Evolutionary conservation across 2,888 invertebrate genomes (phyloP).

Genomic region (Hypolimnas misippus): DNA sequence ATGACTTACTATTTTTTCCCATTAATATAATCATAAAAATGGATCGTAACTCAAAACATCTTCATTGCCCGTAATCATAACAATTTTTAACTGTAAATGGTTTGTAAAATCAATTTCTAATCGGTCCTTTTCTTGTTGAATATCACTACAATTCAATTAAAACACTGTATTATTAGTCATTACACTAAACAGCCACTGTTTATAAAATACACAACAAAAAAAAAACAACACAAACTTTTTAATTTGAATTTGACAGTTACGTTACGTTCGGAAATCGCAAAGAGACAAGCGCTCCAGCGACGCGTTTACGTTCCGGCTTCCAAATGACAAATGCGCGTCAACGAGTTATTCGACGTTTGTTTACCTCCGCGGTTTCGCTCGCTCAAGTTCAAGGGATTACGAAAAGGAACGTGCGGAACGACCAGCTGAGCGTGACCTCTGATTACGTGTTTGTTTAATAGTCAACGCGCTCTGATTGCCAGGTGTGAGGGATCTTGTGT

Average conservation of each 20-base stretch:
- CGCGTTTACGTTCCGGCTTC: conserved; percentile 69
- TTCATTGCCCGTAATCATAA: not conserved
- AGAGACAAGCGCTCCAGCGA: conserved; percentile 55
- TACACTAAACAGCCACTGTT: conserved; percentile 15
- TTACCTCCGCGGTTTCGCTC: conserved; percentile 60
- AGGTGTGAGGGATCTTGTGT: conserved; percentile 34
- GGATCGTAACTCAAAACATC: not conserved
- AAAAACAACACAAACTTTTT: conserved; percentile 16
- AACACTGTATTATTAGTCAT: conserved; percentile 27
- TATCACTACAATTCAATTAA: conserved; percentile 34
- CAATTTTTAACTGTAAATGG: not conserved
- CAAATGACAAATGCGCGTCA: conserved; percentile 79
- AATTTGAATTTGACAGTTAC: conserved; percentile 43
- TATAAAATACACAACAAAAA: not conserved
- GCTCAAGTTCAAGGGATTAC: conserved; percentile 79
- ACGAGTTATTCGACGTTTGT: conserved; percentile 59
- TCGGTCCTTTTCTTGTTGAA: conserved; percentile 65
- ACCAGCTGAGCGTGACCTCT: conserved; percentile 52
- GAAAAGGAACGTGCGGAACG: conserved; percentile 50
- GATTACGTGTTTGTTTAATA: conserved; percentile 27
- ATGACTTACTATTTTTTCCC: conserved; percentile 9
- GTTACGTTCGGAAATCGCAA: conserved; percentile 56
- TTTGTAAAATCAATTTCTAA: conserved; percentile 23
- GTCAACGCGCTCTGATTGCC: conserved; percentile 31
- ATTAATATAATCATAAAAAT: not conserved